Base-by-base conservation (phyloP, 2,113 vertebrate species). In the Balaenoptera acutorostrata region DNA sequence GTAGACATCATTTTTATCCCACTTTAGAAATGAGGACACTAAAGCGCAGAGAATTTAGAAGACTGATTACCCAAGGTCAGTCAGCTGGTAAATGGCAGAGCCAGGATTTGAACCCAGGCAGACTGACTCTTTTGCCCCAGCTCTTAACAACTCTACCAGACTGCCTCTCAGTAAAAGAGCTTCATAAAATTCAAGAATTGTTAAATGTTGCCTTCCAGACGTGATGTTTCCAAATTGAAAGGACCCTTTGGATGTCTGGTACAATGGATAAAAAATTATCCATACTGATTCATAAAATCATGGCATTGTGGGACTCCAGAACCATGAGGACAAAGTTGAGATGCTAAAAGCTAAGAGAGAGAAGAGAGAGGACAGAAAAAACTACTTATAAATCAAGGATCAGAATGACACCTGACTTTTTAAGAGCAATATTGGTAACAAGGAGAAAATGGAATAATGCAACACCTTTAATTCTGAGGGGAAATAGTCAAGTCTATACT, bases 121-220 rank as follows among this genome's bases (percentile, higher is more conserved):
- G 25, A 4, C 5, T 9, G 36, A 25, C 6, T 31, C 13, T 77
- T 8, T 39, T 2, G 21, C 11, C 27, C 15, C 39, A 66, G 36
- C 4, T 12, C 46, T 20, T 64, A 25, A 27, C 3, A 6, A 17
- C 14, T 31, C 1, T 4, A 10, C 4, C 6, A 61, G 33, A 9
- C 6, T 83, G 49, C 69, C 7, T 55, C 21, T 93, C 20, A 6
- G 52, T n/a, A 61, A 69, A 93, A 83, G 4, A 41, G 6, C 29
- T 41, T 63, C 33, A 44, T 64, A 75, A 69, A 61, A 87, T 29
- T 81, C 66, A 69, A 61, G 27, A 82, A 63, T 52, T 31, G 41
- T 46, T 80, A 27, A 27, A n/a, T 25, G 8, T 81, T 57, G 41
- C 5, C 29, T 41, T 44, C 12, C 31, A 74, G 31, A 72, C 18